phyloP scores from a whole-genome alignment of 1,140 invertebrate genomes.

The Cotesia vestalis region DNA sequence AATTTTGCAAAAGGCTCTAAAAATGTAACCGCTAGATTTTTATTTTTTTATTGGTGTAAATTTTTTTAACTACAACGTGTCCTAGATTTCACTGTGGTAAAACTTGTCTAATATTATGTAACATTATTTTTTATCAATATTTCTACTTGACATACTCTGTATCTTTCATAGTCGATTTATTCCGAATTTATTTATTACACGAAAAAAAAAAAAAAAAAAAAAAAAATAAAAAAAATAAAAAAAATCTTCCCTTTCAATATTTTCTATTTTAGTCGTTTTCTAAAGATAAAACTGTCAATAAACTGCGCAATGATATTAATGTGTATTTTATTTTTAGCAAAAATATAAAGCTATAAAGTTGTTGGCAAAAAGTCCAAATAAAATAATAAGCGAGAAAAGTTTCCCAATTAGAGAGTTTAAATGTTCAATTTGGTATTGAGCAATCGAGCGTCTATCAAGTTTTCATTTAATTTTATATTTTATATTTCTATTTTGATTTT shows the following conservation, averaged over 20 bases:
- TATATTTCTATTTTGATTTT: background rate
- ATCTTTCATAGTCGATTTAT: conserved; percentile 23
- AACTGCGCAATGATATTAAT: background rate
- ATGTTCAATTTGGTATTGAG: background rate
- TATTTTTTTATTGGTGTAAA: background rate
- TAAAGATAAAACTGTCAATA: background rate
- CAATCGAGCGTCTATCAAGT: background rate
- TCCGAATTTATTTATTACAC: conserved; percentile 18
- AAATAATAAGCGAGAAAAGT: background rate
- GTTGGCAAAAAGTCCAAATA: background rate
- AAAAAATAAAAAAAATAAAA: too few species aligned
- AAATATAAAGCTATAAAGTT: background rate
- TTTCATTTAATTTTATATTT: background rate
- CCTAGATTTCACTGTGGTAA: background rate
- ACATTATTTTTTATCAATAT: conserved; percentile 39
- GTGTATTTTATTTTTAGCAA: background rate
- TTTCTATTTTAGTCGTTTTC: background rate
- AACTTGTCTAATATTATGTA: conserved; percentile 38
- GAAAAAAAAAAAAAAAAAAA: background rate
- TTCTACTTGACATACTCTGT: conserved; percentile 6
- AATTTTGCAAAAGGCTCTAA: too few species aligned
- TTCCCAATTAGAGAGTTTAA: conserved; percentile 16
- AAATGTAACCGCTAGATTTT: too few species aligned
- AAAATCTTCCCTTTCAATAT: too few species aligned
- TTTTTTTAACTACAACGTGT: background rate